phyloP scores from a whole-genome alignment of 2,888 invertebrate species.

The Campaea margaritaria region DNA sequence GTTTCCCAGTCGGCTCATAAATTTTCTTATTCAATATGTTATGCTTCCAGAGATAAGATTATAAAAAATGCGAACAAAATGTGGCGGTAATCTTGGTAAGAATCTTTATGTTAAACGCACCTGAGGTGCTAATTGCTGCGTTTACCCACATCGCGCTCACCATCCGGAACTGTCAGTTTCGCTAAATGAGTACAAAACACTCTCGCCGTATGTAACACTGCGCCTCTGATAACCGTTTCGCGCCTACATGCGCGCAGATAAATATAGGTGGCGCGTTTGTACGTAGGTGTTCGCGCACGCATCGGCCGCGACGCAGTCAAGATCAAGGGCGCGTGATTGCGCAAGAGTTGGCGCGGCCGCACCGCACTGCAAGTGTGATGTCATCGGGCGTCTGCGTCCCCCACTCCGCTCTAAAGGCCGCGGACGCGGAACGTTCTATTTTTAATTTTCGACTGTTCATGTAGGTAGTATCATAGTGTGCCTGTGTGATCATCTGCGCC shows the following conservation, averaged over 20 bases:
- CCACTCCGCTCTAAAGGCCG: conserved; percentile 66
- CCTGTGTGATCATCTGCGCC: conserved; percentile 25
- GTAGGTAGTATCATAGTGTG: conserved; percentile 30
- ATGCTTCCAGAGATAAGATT: neutral
- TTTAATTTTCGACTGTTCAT: conserved; percentile 54
- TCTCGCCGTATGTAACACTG: conserved; percentile 58
- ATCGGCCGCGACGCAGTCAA: conserved; percentile 84
- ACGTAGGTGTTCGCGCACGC: conserved; percentile 74
- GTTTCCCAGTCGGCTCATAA: too few species aligned
- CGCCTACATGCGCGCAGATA: conserved; percentile 77
- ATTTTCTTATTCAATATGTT: too few species aligned
- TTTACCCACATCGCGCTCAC: conserved; percentile 53
- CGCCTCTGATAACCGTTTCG: conserved; percentile 69
- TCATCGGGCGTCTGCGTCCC: conserved; percentile 75
- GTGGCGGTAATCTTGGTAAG: conserved; percentile 24
- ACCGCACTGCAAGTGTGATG: conserved; percentile 81
- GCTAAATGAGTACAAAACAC: conserved; percentile 67
- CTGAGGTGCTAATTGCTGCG: conserved; percentile 53
- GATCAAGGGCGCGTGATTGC: conserved; percentile 85
- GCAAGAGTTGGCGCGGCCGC: conserved; percentile 83
- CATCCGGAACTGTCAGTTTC: conserved; percentile 66
- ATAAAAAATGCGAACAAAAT: conserved; percentile 15
- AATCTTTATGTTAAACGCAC: conserved; percentile 46
- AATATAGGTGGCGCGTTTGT: conserved; percentile 72
- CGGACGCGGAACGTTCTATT: conserved; percentile 77